Base-by-base conservation (phyloP, 2,888 invertebrate genomes). In the Pimpla rufipes region DNA sequence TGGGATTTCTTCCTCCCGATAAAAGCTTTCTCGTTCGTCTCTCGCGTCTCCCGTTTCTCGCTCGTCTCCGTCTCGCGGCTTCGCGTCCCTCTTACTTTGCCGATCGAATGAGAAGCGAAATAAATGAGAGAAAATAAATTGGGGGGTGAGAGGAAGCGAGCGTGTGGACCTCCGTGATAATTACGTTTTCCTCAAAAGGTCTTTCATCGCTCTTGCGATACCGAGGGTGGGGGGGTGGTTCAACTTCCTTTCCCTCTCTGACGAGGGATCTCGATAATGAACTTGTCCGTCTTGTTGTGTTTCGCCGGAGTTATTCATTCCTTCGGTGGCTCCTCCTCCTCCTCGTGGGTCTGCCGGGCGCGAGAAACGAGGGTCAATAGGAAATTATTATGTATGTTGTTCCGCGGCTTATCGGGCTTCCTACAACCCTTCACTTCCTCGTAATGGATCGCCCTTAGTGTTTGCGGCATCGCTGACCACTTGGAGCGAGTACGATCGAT, bases 21-120 rank as follows among this genome's bases (percentile, higher is more conserved):
- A 71, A 81, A 77, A 81, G 76, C 81, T 81, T 76, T 74, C 64
- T 29, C 42, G 18, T 42, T 40, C 42, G 16, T 66, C 35, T 79
- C 37, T 13, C 21, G 57, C 18, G 50, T 45, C 13, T n/a, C 18
- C 11, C 42, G 10, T 23, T 40, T 71, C 23, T 37, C 29, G 29
- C 64, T 78, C 70, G 16, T 67, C 59, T 74, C 16, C n/a, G 40
- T 50, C 50, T 55, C 45, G 21, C n/a, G 50, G 37, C 21, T 62
- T 52, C n/a, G 10, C n/a, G 40, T 18, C 21, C 62, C 3, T 40
- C 47, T 79, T 37, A 40, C 47, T 64, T 67, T 37, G 29, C 74
- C 74, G 67, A 74, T 74, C 47, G 40, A 23, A 52, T 10, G 16
- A 40, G 40, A 18, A 37, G 37, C 55, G 66, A 47, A 79, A 67